Evolutionary conservation across 2,888 invertebrate genomes (phyloP), one percentile per base, ranked within the genome.

Genomic region (Artemia sp.): DNA sequence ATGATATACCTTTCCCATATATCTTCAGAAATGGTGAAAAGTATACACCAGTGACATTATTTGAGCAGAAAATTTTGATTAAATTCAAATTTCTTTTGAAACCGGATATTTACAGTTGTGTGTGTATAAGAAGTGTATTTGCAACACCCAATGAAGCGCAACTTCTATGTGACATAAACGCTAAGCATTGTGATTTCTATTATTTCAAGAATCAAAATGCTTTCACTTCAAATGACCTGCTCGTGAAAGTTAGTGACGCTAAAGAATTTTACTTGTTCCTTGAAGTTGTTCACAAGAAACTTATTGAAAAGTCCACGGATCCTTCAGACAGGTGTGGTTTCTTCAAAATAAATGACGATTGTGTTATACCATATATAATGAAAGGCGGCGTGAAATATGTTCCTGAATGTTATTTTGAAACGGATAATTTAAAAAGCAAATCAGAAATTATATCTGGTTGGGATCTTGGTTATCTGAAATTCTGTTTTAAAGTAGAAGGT

Each of bases 401-500:
- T 71, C 94, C 94, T 14, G 80, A 94, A 69, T 92, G 92, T 79
- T 92, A 92, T 77, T 88, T 88, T 76, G 89, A 89, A 79, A 92
- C 90, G n/a, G 92, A 92, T 78, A 90, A 90, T 80, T 81, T 92
- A 52, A 90, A 90, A 77, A 83, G 87, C 72, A 89, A 91, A 77
- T 89, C 92, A 3, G 89, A 90, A 76, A 87, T 89, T 78, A 70
- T 72, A 52, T 67, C 68, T 68, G 91, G 91, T 72, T 93, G 92
- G 93, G 92, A 92, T 79, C 80, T 92, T 74, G 90, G 92, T 0
- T 93, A 93, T 79, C 81, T 93, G 73, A 92, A 92, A 79, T 92
- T 93, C 79, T 92, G 92, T 80, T 92, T 92, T 80, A 92, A 92
- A 80, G 92, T 93, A 73, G 92, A 92, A 80, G 92, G 92, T 69